Evolutionary conservation across 2,113 vertebrate genomes (phyloP).

Genomic region (Barbus barbus): DNA sequence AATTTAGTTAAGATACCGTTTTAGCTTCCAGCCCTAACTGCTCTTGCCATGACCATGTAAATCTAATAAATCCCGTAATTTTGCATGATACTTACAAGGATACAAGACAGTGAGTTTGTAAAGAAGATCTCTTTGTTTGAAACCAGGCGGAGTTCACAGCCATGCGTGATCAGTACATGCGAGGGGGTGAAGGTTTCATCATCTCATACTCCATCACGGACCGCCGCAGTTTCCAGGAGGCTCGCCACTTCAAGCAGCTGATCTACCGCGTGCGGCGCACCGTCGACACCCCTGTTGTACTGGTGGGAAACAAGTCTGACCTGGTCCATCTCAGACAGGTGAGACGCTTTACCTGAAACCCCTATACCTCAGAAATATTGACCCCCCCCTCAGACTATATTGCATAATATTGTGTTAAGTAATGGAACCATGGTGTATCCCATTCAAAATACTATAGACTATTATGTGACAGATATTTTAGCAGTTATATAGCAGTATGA

Average conservation of each 20-base stretch:
- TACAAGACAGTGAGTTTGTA: background rate
- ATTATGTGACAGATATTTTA: too few species aligned
- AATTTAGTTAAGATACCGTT: too few species aligned
- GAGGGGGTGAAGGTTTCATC: slow-evolving; percentile 87
- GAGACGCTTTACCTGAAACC: background rate
- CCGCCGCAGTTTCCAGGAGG: slow-evolving; percentile 88
- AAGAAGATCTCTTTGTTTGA: background rate
- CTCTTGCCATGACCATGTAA: too few species aligned
- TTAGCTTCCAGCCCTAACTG: too few species aligned
- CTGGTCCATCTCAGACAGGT: slow-evolving; percentile 83
- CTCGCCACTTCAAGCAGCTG: slow-evolving; percentile 86
- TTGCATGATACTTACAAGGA: background rate
- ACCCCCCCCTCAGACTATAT: background rate
- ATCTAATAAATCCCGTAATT: background rate
- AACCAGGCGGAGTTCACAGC: slow-evolving; percentile 87
- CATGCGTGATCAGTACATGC: slow-evolving; percentile 91
- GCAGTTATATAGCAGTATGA: too few species aligned
- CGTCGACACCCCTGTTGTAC: slow-evolving; percentile 83
- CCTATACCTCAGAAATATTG: background rate
- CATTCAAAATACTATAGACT: background rate
- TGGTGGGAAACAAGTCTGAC: slow-evolving; percentile 89
- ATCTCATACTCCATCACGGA: slow-evolving; percentile 91
- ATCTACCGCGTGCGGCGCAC: slow-evolving; percentile 86
- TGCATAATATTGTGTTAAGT: background rate
- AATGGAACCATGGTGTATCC: background rate